A percentile compares a stretch with the other conserved stretches of the same genome.
phyloP scores from a whole-genome alignment of 1,140 invertebrate genomes.

The Saccostrea glomerata region DNA sequence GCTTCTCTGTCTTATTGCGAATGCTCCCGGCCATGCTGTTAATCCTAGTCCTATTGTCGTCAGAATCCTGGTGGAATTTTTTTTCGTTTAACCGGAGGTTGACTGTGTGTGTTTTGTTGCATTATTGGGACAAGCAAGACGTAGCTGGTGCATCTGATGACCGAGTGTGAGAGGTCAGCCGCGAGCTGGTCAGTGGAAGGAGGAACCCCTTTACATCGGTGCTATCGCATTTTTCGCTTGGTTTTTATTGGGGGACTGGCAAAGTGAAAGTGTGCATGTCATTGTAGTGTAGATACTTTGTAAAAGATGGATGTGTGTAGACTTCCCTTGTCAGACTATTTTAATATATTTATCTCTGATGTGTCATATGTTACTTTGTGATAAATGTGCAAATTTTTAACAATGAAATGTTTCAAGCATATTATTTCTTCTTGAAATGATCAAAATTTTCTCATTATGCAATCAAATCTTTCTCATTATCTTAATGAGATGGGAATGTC shows the following conservation, averaged over 20 bases:
- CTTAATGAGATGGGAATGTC: background rate
- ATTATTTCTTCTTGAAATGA: background rate
- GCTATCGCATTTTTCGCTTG: background rate
- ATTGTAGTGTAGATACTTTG: background rate
- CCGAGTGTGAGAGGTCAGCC: constrained; percentile 1
- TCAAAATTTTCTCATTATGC: background rate
- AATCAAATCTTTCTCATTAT: background rate
- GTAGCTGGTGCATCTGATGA: background rate
- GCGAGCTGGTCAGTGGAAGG: background rate
- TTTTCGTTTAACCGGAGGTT: background rate
- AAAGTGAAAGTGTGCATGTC: constrained; percentile 1
- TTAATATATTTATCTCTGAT: constrained; percentile 10
- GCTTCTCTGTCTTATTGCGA: background rate
- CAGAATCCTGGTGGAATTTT: background rate
- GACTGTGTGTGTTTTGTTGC: background rate
- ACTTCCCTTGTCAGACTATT: constrained; percentile 4
- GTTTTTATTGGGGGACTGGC: background rate
- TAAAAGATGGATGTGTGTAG: constrained; percentile 33
- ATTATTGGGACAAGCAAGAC: background rate
- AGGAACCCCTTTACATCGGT: background rate
- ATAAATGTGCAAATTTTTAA: constrained; percentile 15
- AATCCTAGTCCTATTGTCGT: background rate
- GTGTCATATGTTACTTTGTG: background rate
- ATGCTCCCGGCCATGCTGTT: background rate
- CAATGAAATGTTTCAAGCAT: constrained; percentile 5